These are phyloP conservation scores for Panagrolaimus sp. DNA, from an alignment of 1,140 invertebrate species.

Conservation along the genomic window DNA sequence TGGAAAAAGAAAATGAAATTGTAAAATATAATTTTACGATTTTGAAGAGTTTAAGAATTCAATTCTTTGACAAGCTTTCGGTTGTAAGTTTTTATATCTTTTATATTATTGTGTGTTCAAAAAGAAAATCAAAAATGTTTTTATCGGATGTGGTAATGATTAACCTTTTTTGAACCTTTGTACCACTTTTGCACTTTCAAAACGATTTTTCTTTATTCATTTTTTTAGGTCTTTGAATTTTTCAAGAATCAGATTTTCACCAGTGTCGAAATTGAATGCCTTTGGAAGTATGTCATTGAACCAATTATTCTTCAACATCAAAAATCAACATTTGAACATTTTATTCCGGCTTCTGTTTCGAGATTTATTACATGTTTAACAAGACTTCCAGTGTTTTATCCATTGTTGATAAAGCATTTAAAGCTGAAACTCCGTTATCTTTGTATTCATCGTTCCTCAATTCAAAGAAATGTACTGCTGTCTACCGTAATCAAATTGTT, in stretches of 20 bases:
- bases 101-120: too few relatives aligned
- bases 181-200: too few relatives aligned
- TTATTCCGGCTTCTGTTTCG: too few relatives aligned
- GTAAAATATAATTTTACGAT: conserved; percentile 18
- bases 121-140: too few relatives aligned
- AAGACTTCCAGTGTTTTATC: neutral
- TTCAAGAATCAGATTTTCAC: conserved; percentile 16
- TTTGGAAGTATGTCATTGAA: conserved; percentile 15
- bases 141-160: too few relatives aligned
- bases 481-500: neutral
- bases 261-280: neutral
- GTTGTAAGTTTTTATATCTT: conserved; percentile 18
- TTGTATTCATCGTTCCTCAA: neutral
- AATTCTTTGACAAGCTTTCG: conserved; percentile 23
- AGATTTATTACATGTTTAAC: too few relatives aligned
- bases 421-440: neutral
- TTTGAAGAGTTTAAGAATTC: conserved; percentile 24
- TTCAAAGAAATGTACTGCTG: neutral
- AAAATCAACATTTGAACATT: too few relatives aligned
- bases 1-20: conserved; percentile 10
- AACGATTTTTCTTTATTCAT: neutral
- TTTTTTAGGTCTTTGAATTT: conserved; percentile 20
- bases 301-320: conserved; percentile 13
- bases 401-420: neutral
- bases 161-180: too few relatives aligned